Percentiles rank a stretch among this genome's conserved stretches.
Conservation (phyloP, 2,888 invertebrate species). For the Atherix ibis region DNA sequence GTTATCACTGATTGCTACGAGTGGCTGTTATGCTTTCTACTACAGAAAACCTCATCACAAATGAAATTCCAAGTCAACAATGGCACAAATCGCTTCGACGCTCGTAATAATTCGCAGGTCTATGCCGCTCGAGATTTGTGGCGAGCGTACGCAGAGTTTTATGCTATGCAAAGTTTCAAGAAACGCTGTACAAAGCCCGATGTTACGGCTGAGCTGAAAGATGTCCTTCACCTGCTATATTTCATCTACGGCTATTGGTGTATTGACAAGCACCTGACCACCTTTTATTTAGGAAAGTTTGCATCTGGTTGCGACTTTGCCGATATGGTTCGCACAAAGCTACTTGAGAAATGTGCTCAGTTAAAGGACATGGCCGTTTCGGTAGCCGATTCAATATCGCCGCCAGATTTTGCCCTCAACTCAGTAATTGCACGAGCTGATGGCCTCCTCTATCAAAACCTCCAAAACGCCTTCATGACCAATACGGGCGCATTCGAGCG, state of each 20-base stretch:
- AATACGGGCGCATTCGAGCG: conserved; percentile 52
- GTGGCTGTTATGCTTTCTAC: conserved; percentile 70
- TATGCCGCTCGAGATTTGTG: conserved; percentile 61
- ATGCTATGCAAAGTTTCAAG: conserved; percentile 32
- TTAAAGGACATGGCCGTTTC: conserved; percentile 61
- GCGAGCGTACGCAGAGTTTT: conserved; percentile 59
- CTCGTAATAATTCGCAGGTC: conserved; percentile 67
- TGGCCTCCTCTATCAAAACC: conserved; percentile 52
- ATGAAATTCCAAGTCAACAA: conserved; percentile 38
- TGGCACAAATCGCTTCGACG: conserved; percentile 54
- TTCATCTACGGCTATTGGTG: conserved; percentile 41
- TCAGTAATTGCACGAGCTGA: conserved; percentile 74
- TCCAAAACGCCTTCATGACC: conserved; percentile 54
- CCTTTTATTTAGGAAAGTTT: conserved; percentile 46
- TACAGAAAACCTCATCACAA: conserved; percentile 49
- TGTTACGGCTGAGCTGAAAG: conserved; percentile 22
- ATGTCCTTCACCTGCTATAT: conserved; percentile 37
- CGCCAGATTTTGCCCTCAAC: conserved; percentile 77
- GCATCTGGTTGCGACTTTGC: conserved; percentile 39
- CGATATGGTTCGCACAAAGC: conserved; percentile 44
- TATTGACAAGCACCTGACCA: conserved; percentile 53
- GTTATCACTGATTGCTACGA: conserved; percentile 57
- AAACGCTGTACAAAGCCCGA: conserved; percentile 23
- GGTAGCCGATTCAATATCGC: conserved; percentile 72
- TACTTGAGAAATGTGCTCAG: conserved; percentile 49